Evolutionary conservation across 2,888 invertebrate species (phyloP), one percentile per base, ranked within the genome.

Genomic region (Molorchus minor): DNA sequence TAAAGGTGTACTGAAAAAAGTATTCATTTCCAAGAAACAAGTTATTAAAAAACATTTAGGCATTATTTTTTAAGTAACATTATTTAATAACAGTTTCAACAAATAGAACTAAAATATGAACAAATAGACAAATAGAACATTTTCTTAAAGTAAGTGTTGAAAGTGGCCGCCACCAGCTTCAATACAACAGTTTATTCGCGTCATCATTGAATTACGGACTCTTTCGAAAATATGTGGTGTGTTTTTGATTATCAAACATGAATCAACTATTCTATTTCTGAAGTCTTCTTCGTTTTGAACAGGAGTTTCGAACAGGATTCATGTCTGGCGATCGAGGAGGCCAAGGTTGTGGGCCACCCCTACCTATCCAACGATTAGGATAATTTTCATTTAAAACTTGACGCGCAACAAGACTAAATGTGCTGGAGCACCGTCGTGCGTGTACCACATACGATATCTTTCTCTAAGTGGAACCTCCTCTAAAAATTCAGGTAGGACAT

Each of bases 401-500:
- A 43, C 62, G 60, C 16, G 56, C 65, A 41, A 44, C 41, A 29
- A 56, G 17, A 44, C 58, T 59, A 59, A 67, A 38, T 63, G 67
- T 3, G 67, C 43, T 29, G 58, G 64, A 35, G 62, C 59, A 13
- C 62, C 61, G 80, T 80, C 20, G 43, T 46, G 47, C 33, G 53
- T 43, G 13, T 52, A 61, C 54, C 56, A 59, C 56, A 59, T 56
- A 72, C 20, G 38, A 35, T 8, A 12, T 56, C 29, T 56, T 47
- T 40, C 40, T 16, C 15, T 29, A 13, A 29, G 8, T 25, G 47
- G 47, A 15, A 56, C 52, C 33, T 62, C 58, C 46, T 62, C 58
- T 45, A 62, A 38, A 13, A 59, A 47, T 47, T 41, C 47, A 20
- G 47, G 52, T 45, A 58, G 35, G 35, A 40, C 44, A 10, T 52